phyloP scores from a whole-genome alignment of 1,140 invertebrate species.

The Trichoplusia ni region DNA sequence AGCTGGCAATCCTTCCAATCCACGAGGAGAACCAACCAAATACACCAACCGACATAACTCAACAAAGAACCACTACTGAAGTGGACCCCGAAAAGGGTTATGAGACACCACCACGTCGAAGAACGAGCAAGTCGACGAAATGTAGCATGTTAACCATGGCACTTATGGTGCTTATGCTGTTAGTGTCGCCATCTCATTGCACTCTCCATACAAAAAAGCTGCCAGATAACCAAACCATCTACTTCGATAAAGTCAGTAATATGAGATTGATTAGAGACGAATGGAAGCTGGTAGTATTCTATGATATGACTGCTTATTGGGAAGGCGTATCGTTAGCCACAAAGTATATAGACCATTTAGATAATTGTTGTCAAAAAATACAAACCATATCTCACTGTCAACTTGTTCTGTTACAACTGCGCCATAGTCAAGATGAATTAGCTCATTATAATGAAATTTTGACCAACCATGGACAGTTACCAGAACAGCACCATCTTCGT shows the following conservation, averaged over 20 bases:
- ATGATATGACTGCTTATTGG: constrained; percentile 30
- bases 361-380: not conserved
- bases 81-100: no score
- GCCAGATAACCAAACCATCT: constrained; percentile 24
- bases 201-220: no score
- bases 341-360: constrained; percentile 22
- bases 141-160: not conserved
- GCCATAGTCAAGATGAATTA: constrained; percentile 14
- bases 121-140: not conserved
- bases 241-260: constrained; percentile 28
- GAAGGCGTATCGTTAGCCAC: not conserved
- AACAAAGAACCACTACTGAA: no score
- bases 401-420: constrained; percentile 11
- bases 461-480: constrained; percentile 17
- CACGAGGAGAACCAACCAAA: not conserved
- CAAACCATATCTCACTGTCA: constrained; percentile 5
- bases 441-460: constrained; percentile 22
- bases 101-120: not conserved
- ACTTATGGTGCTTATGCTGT: not conserved
- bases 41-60: no score
- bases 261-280: constrained; percentile 19
- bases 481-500: not conserved
- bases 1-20: not conserved
- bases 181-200: not conserved
- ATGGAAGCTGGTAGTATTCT: constrained; percentile 32